Evolutionary conservation across 2,888 invertebrate genomes (phyloP), one percentile per base, ranked within the genome.

Genomic region (Cerastoderma edule): DNA sequence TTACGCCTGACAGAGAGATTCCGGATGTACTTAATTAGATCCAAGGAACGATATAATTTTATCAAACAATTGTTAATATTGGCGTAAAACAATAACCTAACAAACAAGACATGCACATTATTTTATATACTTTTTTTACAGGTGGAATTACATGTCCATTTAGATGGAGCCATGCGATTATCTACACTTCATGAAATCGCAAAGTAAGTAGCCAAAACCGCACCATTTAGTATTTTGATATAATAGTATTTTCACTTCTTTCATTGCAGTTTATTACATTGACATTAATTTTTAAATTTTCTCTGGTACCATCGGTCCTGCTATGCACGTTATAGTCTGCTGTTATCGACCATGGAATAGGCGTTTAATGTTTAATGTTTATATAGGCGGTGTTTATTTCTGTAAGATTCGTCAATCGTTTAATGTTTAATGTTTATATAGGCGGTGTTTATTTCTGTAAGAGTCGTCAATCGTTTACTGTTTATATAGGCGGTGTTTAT

Each of bases 131-230:
- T 10, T 22, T 66, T 50, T 50, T 48, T 48, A 5, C 83, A 94
- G 94, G 93, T 94, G 46, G 94, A 94, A 86, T 91, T 95, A 4
- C 94, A 94, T 85, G 92, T 94, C 1, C 94, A 94, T 88, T 87
- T 94, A 67, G 94, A 94, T 88, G 94, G 94, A 35, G 88, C 93
- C 5, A 83, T 94, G n/a, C 89, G 94, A 13, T 91, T 92, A 72
- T 89, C 92, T 65, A 94, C 94, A 0, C 85, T 94, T 19, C 92
- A 93, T 83, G 94, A 94, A 46, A 85, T 94, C 19, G 92, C 94
- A 30, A 90, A 91, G 94, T 94, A 89, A 89, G 90, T 83, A 39
- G 39, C 39, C 16, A 10, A 39, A 16, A 16, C 39, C 16, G 16
- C 8, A 16, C 10, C 16, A 16, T n/a, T n/a, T n/a, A n/a, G n/a